phyloP scores from a whole-genome alignment of 2,797 vertebrate genomes.

The Phoxinus dragarum region DNA sequence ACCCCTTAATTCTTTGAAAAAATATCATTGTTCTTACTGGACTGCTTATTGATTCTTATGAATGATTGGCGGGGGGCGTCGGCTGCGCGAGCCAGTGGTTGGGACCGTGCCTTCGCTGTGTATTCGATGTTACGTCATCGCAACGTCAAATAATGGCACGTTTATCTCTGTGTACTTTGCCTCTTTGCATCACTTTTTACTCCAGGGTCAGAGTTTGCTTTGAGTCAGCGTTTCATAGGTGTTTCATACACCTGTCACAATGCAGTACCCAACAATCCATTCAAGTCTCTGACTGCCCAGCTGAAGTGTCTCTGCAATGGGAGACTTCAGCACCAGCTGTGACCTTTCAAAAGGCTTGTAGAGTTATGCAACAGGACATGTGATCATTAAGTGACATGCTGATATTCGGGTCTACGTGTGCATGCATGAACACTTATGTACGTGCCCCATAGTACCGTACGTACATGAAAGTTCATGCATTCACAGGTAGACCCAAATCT shows the following conservation, averaged over 20 bases:
- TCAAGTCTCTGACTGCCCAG: background rate
- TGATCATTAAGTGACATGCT: conserved; percentile 30
- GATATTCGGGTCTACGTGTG: background rate
- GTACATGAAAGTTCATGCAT: background rate
- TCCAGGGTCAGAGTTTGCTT: conserved; percentile 23
- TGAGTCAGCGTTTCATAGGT: background rate
- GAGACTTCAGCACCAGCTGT: conserved; percentile 32
- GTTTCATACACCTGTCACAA: background rate
- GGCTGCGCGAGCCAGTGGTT: background rate
- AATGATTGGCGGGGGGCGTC: background rate
- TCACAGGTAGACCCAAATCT: background rate
- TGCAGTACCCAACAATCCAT: background rate
- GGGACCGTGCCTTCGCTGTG: background rate
- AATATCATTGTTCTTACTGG: background rate
- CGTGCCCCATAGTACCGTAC: background rate
- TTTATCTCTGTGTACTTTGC: conserved; percentile 3
- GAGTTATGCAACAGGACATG: conserved; percentile 49
- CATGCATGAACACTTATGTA: background rate
- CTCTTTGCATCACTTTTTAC: background rate
- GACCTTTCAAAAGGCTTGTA: conserved; percentile 29
- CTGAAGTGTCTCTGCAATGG: background rate
- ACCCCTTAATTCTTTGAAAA: too few relatives aligned
- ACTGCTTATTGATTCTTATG: background rate
- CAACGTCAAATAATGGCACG: conserved; percentile 14
- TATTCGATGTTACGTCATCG: background rate